Evolutionary conservation across 1,140 invertebrate genomes (phyloP).

Genomic region (Saxidomus purpurata): DNA sequence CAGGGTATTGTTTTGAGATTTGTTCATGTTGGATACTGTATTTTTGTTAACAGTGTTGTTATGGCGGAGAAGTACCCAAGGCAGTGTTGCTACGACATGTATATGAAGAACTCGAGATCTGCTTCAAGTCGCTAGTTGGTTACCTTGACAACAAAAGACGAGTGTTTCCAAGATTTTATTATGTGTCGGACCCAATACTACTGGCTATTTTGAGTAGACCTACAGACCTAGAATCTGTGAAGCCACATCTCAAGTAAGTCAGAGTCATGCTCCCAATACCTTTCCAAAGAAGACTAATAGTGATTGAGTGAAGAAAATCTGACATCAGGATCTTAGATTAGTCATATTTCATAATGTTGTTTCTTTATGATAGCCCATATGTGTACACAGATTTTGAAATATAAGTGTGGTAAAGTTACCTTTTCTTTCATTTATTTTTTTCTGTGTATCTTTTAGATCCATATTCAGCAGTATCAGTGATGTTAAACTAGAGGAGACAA

Average conservation of each 20-base stretch:
- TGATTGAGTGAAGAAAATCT: too few species aligned
- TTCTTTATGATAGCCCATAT: too few species aligned
- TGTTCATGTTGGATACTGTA: too few species aligned
- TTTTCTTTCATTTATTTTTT: too few species aligned
- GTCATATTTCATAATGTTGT: too few species aligned
- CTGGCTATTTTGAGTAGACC: constrained; percentile 84
- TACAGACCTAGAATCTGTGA: constrained; percentile 84
- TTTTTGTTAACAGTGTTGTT: too few species aligned
- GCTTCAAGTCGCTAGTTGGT: constrained; percentile 85
- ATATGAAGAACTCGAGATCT: constrained; percentile 86
- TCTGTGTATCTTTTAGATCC: constrained; percentile 73
- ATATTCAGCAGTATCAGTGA: constrained; percentile 84
- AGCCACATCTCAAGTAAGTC: constrained; percentile 83
- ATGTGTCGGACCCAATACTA: constrained; percentile 85
- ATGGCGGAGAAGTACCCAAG: constrained; percentile 85
- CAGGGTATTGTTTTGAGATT: too few species aligned
- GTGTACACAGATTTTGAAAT: too few species aligned
- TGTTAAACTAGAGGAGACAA: constrained; percentile 81
- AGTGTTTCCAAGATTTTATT: constrained; percentile 85
- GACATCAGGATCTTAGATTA: too few species aligned
- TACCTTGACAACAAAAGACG: constrained; percentile 86
- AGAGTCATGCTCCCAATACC: too few species aligned
- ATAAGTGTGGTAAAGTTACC: too few species aligned
- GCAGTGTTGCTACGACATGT: constrained; percentile 84
- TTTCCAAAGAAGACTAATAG: too few species aligned